These are phyloP conservation scores for Mystacides longicornis DNA, from an alignment of 2,888 invertebrate genomes.

Conservation along the genomic window DNA sequence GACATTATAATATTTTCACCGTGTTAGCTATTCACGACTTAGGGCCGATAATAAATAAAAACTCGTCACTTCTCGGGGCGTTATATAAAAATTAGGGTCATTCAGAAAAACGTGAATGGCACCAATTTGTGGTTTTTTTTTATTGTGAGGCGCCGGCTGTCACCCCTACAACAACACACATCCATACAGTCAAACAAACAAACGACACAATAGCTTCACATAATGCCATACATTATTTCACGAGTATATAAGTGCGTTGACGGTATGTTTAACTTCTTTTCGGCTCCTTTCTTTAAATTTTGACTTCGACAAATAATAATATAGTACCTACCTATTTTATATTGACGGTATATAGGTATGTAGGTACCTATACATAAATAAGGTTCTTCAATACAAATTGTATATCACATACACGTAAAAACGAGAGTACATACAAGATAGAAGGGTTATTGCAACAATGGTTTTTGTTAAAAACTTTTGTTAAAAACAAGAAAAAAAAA, in stretches of 20 bases:
- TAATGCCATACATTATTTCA: background rate
- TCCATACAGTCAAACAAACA: background rate
- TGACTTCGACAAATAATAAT: slow-evolving; percentile 22
- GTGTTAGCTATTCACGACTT: too few relatives aligned
- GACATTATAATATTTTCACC: too few relatives aligned
- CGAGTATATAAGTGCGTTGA: slow-evolving; percentile 13
- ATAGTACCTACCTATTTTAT: background rate
- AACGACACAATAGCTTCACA: background rate
- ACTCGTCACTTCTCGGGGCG: background rate
- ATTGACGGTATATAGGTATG: background rate
- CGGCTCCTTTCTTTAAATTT: slow-evolving; percentile 21
- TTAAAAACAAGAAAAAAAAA: too few relatives aligned
- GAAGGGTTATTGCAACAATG: too few relatives aligned
- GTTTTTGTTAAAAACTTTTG: too few relatives aligned
- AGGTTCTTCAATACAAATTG: background rate
- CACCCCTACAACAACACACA: slow-evolving; percentile 4
- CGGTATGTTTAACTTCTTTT: slow-evolving; percentile 25
- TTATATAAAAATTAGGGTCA: slow-evolving; percentile 5
- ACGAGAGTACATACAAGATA: too few relatives aligned
- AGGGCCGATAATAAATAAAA: background rate
- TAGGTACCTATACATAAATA: background rate
- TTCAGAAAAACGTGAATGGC: slow-evolving; percentile 2
- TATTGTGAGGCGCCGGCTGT: slow-evolving; percentile 5
- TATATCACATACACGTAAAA: background rate
- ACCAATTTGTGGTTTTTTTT: slow-evolving; percentile 8